Evolutionary conservation across 2,113 vertebrate species (phyloP), one percentile per base, ranked within the genome.

Genomic region (Spilogale gracilis): DNA sequence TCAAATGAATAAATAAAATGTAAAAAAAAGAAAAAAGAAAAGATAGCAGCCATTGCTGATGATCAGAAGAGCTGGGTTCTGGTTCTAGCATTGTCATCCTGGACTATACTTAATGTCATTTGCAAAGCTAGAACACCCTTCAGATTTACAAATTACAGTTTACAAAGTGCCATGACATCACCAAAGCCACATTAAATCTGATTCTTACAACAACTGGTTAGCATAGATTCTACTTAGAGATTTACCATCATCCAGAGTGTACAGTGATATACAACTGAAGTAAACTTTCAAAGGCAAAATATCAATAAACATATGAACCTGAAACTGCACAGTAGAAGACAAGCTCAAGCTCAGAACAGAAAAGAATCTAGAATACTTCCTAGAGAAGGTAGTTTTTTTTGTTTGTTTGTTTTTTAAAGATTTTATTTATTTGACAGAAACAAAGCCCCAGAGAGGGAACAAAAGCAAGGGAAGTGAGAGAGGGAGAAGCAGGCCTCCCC

Each of bases 251-350:
- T 61, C 63, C 27, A 92, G 48, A 88, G 88, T 96, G 16, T 54
- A 88, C 38, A 71, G 30, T 71, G 60, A 17, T 21, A 1, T 93
- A 73, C 52, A 69, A 95, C 25, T 83, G 83, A 92, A 92, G 25
- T 92, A 45, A 92, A 84, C 20, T 92, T 85, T 84, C 74, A 82
- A 65, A 92, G 78, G 18, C 32, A 80, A 73, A 95, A 73, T 89
- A 50, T 54, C 71, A 91, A 60, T 61, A 56, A 38, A 74, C 32
- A 43, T 60, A 50, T 43, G 5, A 60, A 61, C 45, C 87, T 9
- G 32, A 30, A 82, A 76, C 25, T 69, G 20, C 6, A 78, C 60
- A 71, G 23, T 73, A 65, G 65, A 89, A 82, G 30, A 82, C 1
- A 74, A 86, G 9, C 27, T 96, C 25, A 80, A 90, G 17, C 30